Evolutionary conservation across 2,888 invertebrate genomes (phyloP), one percentile per base, ranked within the genome.

Genomic region (Philereme vetulata): DNA sequence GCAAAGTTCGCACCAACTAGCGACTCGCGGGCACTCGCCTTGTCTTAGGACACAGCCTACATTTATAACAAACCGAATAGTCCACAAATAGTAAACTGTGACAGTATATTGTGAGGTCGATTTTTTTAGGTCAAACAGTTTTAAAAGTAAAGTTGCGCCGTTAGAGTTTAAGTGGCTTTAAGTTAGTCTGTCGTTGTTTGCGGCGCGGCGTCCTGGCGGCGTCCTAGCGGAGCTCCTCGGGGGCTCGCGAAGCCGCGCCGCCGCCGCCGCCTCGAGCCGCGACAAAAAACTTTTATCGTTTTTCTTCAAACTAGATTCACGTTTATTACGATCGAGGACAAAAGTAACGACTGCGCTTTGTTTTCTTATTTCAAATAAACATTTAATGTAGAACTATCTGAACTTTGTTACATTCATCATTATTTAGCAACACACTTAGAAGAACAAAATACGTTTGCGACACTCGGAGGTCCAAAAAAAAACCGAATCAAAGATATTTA

Each of bases 121-220:
- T 36, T 44, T 75, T 81, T 82, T 74, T 74, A 73, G 79, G 77
- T 75, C 79, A 80, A 84, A 82, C 77, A 74, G 65, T 76, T 80
- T 73, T 71, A 75, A 76, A 81, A 78, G 75, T 82, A 76, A 81
- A 78, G 76, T 82, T 75, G 70, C 68, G 70, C 72, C 62, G 72
- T 75, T 74, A 72, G 71, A 83, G 74, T 80, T 81, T 79, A 82
- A 84, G 81, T 81, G 78, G 78, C 75, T 78, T 76, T 69, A 81
- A 81, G 75, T 81, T 77, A 72, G 65, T 70, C 67, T 70, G 74
- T 75, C 73, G 75, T 77, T 73, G 73, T 62, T 8, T 43, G 60
- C 64, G 63, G 67, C 62, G 50, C 64, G 57, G 45, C 58, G 54
- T 62, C 58, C 62, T 62, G 56, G 55, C 62, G n/a, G 21, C 21